Evolutionary conservation across 2,888 invertebrate species (phyloP), one percentile per base, ranked within the genome.

Genomic region (Drosophila quinaria): DNA sequence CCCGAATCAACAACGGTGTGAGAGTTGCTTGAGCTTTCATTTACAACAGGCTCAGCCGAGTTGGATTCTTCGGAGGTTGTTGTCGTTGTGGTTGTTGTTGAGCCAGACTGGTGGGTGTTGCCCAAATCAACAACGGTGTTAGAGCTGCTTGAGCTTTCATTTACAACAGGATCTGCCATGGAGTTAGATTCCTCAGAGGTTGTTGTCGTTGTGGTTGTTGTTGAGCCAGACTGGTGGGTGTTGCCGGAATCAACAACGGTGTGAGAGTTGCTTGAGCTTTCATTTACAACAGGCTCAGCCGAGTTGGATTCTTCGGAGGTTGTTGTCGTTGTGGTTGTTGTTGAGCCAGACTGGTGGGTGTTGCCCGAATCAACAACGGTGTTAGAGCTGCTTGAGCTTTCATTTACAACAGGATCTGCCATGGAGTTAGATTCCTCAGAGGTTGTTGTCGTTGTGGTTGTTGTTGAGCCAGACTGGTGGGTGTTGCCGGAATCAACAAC

Each of bases 191-290:
- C 8, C 22, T 44, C 22, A 5, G 68, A 52, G 0, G 33, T 54
- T 3, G 49, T 61, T 13, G 60, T 51, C 17, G 50, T 64, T 42
- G 59, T 58, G 2, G 47, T 59, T 19, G 49, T 67, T 4, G 56
- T 39, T 17, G 68, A 60, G 15, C 44, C 54, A 1, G 69, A 59
- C 5, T 55, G 33, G 2, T 25, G 37, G 10, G 29, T 10, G 2
- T 33, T 33, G 4, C 15, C 15, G 9, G 31, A 33, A 4, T 13
- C 22, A 13, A 37, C 25, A 50, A 22, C 29, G 13, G 13, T 29
- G 1, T 15, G 10, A 11, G 44, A 44, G 8, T 44, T 6, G 3
- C 22, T 6, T 42, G 41, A 35, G n/a, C 10, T 31, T 5, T n/a
- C 37, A 4, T 37, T 10, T 4, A 51, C 37, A 51, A 51, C 15